Evolutionary conservation across 1,140 invertebrate species (phyloP).

Genomic region (Aphaenogaster floridana): DNA sequence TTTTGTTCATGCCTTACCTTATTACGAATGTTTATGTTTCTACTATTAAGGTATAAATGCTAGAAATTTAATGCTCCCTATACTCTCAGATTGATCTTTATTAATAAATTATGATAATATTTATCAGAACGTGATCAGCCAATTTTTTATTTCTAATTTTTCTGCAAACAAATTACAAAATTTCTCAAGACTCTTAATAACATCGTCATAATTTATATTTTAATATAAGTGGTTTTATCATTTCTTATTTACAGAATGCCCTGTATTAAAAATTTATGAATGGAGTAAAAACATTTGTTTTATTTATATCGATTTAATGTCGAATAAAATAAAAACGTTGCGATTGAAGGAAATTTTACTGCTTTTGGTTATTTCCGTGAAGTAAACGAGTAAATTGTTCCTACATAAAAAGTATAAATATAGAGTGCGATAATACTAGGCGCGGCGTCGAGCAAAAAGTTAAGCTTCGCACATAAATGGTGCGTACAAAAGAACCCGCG

Average conservation of each 20-base stretch:
- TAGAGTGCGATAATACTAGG: slow-evolving; percentile 49
- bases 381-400: slow-evolving; percentile 25
- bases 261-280: not conserved
- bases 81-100: not conserved
- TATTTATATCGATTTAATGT: not conserved
- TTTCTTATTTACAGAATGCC: not conserved
- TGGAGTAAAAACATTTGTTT: not conserved
- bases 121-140: not conserved
- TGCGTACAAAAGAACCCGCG: slow-evolving; percentile 46
- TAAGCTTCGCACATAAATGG: slow-evolving; percentile 49
- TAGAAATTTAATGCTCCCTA: not conserved
- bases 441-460: slow-evolving; percentile 18
- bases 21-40: not conserved
- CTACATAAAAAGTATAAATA: slow-evolving; percentile 39
- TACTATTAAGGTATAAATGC: not conserved
- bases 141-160: slow-evolving; percentile 1
- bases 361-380: slow-evolving; percentile 1
- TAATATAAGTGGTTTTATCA: not conserved
- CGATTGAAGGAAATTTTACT: not conserved
- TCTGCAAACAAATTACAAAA: not conserved
- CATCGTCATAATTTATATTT: not conserved
- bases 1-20: not conserved
- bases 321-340: not conserved
- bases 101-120: slow-evolving; percentile 14
- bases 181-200: not conserved